Percentiles rank a stretch among this genome's conserved stretches.
Conservation (phyloP, 2,113 vertebrate species). For the Menura novaehollandiae region DNA sequence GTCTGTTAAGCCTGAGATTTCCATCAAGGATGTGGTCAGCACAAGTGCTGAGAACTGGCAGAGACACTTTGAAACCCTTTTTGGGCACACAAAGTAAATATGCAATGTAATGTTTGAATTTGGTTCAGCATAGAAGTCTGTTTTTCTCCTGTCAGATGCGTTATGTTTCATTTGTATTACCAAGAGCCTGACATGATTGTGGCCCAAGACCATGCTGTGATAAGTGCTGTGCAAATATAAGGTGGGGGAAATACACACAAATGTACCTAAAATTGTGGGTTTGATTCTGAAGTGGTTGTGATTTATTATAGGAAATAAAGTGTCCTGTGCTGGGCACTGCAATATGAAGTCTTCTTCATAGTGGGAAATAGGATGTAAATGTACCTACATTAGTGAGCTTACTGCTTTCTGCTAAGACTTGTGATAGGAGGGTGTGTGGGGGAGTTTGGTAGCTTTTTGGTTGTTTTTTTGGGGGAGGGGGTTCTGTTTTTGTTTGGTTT, state of each 20-base stretch:
- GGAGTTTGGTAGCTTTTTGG: background rate
- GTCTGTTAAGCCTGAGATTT: background rate
- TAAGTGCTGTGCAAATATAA: background rate
- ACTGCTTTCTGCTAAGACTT: background rate
- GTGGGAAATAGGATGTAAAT: background rate
- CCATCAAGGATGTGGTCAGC: background rate
- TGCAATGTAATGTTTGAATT: background rate
- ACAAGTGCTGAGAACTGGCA: background rate
- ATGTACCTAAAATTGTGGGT: background rate
- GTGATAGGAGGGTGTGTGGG: fast-evolving
- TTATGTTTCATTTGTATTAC: background rate
- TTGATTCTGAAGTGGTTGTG: background rate
- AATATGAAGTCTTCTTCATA: background rate
- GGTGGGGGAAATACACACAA: background rate
- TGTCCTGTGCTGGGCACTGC: background rate
- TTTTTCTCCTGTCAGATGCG: background rate
- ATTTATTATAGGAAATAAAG: background rate
- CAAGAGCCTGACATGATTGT: background rate
- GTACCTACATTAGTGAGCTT: background rate
- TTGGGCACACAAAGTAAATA: background rate
- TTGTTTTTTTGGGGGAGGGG: background rate
- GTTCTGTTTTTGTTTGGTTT: too few species aligned
- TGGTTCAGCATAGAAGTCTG: background rate
- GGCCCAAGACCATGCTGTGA: background rate
- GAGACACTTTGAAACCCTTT: background rate